Evolutionary conservation across 2,113 vertebrate genomes (phyloP).

Genomic region (Tiliqua scincoides): DNA sequence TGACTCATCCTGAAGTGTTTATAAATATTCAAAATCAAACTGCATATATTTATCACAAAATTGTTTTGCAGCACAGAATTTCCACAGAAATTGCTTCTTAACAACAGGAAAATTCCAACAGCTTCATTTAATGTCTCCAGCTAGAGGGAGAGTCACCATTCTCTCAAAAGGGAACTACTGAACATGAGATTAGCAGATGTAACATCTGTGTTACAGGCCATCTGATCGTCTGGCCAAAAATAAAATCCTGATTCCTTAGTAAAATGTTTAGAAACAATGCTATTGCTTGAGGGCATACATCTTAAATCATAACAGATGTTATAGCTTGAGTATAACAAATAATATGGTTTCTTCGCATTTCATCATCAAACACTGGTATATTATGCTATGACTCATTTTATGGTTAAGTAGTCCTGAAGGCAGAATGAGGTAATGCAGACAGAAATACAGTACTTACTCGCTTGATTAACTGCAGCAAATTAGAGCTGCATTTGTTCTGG

Average conservation of each 20-base stretch:
- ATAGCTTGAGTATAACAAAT: constrained; percentile 10
- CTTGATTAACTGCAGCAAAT: constrained; percentile 42
- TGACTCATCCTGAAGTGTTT: not conserved
- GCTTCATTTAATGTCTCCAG: not conserved
- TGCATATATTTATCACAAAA: not conserved
- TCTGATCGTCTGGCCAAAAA: not conserved
- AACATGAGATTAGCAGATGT: not conserved
- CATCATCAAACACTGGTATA: constrained; percentile 53
- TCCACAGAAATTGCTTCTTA: not conserved
- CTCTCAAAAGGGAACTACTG: not conserved
- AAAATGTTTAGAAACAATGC: not conserved
- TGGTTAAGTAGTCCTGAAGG: constrained; percentile 36
- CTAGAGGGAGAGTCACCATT: not conserved
- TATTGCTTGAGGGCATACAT: not conserved
- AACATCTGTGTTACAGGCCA: not conserved
- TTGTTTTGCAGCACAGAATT: not conserved
- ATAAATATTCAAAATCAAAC: not conserved
- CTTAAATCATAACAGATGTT: constrained; percentile 26
- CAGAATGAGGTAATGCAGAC: constrained; percentile 64
- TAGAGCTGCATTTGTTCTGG: not conserved
- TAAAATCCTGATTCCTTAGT: not conserved
- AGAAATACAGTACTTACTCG: constrained; percentile 51
- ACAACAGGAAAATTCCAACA: not conserved
- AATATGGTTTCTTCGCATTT: constrained; percentile 57
- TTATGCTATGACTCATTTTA: constrained; percentile 66